These are phyloP conservation scores for Protaetia brevitarsis DNA, from an alignment of 1,140 invertebrate species.

Conservation along the genomic window DNA sequence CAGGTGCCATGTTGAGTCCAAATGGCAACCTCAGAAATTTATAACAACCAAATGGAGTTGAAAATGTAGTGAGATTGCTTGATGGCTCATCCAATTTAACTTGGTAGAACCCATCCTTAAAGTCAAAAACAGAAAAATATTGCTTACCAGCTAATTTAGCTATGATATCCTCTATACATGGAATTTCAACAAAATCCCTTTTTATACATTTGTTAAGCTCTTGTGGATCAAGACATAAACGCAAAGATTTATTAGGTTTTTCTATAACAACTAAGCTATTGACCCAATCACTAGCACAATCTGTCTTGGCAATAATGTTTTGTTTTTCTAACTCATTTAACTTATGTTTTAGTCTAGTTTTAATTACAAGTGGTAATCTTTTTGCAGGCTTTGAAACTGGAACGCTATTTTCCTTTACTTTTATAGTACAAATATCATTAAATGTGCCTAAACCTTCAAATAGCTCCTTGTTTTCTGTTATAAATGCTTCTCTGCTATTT, in stretches of 20 bases:
- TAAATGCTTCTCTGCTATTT: constrained; percentile 5
- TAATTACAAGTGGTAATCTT: constrained; percentile 10
- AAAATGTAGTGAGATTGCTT: constrained; percentile 6
- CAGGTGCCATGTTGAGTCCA: constrained; percentile 27
- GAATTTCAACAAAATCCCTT: constrained; percentile 17
- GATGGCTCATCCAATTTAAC: neutral
- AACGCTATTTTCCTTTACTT: constrained; percentile 22
- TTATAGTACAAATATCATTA: constrained; percentile 15
- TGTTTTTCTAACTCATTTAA: constrained; percentile 20
- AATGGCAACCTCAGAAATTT: constrained; percentile 41
- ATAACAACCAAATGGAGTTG: constrained; percentile 42
- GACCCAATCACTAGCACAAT: constrained; percentile 27
- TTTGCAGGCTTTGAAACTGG: constrained; percentile 31
- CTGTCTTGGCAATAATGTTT: constrained; percentile 22
- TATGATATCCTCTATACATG: constrained; percentile 17
- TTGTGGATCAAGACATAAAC: constrained; percentile 26
- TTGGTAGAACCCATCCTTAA: constrained; percentile 30
- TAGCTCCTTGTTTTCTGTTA: constrained; percentile 19
- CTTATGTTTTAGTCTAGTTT: constrained; percentile 9
- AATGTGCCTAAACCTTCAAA: constrained; percentile 23
- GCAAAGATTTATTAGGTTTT: constrained; percentile 34
- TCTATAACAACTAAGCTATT: constrained; percentile 5
- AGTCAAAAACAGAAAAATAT: constrained; percentile 35
- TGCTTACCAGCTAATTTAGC: constrained; percentile 18
- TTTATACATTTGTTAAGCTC: constrained; percentile 10